Conservation (phyloP, 92 coral and sea anemone genomes). For the Phenganax marumi region DNA sequence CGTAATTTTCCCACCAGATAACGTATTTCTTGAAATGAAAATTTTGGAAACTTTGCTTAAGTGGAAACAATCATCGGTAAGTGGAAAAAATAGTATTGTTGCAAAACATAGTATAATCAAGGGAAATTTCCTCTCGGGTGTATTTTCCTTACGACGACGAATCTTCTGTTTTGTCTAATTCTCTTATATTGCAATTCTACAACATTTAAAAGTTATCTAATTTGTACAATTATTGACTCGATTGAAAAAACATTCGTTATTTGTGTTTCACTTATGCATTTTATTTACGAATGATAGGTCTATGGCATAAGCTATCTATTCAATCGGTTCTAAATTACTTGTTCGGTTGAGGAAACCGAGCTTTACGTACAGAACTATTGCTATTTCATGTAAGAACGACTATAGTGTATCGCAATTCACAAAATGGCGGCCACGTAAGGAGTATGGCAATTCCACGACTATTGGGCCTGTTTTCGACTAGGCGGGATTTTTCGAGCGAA, state of each 20-base stretch:
- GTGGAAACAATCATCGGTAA: not conserved
- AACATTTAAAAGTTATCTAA: not conserved
- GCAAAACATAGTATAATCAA: not conserved
- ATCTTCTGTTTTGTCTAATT: conserved; percentile 1
- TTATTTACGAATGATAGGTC: no score
- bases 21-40: not conserved
- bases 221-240: not conserved
- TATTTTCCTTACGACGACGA: not conserved
- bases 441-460: no score
- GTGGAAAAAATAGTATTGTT: not conserved
- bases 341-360: no score
- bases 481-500: no score
- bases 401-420: no score
- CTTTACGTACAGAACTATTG: no score
- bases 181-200: not conserved
- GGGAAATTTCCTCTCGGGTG: not conserved
- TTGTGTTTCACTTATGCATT: not conserved
- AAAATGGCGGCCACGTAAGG: no score
- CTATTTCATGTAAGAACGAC: no score
- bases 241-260: not conserved
- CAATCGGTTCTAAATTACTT: no score
- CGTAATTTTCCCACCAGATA: not conserved
- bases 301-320: no score
- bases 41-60: conserved; percentile 59
- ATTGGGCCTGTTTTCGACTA: no score